Evolutionary conservation across 2,797 vertebrate genomes (phyloP).

Genomic region (Scolopax rusticola): DNA sequence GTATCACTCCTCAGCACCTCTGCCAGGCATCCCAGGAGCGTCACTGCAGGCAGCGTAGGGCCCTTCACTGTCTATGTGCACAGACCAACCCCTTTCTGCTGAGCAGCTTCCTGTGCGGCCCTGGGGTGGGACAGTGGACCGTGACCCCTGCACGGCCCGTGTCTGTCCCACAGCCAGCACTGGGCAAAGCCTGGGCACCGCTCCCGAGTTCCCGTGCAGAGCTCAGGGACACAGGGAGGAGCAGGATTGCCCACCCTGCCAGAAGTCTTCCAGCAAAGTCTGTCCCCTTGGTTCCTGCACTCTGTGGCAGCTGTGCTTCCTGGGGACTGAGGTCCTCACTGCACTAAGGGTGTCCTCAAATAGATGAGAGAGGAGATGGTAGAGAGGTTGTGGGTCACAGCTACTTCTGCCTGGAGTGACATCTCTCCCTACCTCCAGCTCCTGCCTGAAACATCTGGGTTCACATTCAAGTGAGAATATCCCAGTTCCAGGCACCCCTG

Average conservation of each 20-base stretch:
- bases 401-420: not conserved
- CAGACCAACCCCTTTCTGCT: not conserved
- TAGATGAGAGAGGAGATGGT: not conserved
- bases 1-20: not conserved
- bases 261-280: not conserved
- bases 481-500: not conserved
- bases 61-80: not conserved
- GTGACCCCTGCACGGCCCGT: fast-evolving
- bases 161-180: not conserved
- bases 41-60: not conserved
- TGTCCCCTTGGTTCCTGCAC: not conserved
- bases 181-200: not conserved
- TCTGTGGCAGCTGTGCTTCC: not conserved
- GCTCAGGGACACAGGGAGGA: not conserved
- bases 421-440: not conserved
- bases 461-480: not conserved
- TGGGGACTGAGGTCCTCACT: not conserved
- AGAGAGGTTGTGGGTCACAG: not conserved
- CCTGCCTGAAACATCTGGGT: fast-evolving
- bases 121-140: fast-evolving
- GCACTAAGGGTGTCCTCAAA: not conserved
- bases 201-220: not conserved
- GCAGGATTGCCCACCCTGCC: not conserved
- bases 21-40: not conserved
- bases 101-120: not conserved